These are phyloP conservation scores for Botia almorhae DNA, from an alignment of 2,797 vertebrate genomes.

Conservation along the genomic window DNA sequence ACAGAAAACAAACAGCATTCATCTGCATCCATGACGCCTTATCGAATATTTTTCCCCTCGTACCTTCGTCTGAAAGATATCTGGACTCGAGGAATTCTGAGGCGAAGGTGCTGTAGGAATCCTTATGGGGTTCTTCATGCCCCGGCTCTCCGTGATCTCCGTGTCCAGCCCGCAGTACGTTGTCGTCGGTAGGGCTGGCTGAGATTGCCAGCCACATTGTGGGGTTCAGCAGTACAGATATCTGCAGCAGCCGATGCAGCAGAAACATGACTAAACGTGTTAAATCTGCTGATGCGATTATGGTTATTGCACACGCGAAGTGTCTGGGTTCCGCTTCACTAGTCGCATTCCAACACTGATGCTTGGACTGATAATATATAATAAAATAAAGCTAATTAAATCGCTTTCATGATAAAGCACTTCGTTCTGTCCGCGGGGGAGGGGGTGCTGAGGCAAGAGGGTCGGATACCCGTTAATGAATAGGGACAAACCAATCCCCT, in stretches of 20 bases:
- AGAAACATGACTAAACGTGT: constrained; percentile 64
- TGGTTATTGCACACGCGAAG: constrained; percentile 17
- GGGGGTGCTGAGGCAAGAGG: background rate
- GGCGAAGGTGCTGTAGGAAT: constrained; percentile 93
- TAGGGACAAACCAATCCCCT: constrained; percentile 63
- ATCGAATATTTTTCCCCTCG: constrained; percentile 41
- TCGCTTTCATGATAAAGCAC: constrained; percentile 18
- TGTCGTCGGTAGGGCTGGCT: constrained; percentile 88
- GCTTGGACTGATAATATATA: background rate
- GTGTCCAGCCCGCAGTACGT: constrained; percentile 79
- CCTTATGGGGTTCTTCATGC: constrained; percentile 87
- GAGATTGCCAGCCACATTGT: constrained; percentile 68
- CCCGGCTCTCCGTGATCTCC: constrained; percentile 84
- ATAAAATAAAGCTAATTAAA: constrained; percentile 45
- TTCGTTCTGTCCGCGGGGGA: constrained; percentile 10
- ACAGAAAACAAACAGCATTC: constrained; percentile 11
- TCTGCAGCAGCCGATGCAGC: constrained; percentile 64
- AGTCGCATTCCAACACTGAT: constrained; percentile 48
- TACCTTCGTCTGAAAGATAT: constrained; percentile 92
- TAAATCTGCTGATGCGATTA: background rate
- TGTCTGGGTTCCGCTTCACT: background rate
- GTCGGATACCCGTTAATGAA: constrained; percentile 26
- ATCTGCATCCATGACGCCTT: background rate
- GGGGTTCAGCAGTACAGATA: constrained; percentile 73
- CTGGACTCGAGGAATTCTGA: constrained; percentile 93